Base-by-base conservation (phyloP, 2,113 vertebrate genomes). In the Chionodraco myersi region DNA sequence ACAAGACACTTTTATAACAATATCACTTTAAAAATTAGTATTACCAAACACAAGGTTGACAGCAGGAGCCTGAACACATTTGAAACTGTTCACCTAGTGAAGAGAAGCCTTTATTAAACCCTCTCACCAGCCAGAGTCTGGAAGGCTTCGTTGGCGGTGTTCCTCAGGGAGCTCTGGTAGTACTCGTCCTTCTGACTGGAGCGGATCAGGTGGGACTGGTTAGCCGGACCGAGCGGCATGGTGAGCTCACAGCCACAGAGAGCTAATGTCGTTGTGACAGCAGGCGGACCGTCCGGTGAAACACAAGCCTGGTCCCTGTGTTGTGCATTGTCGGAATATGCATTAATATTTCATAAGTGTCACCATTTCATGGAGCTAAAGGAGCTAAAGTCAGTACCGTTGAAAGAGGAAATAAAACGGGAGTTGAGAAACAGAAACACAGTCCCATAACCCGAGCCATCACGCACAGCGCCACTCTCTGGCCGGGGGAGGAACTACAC, bases 171-270 rank as follows among this genome's bases (percentile, higher is more conserved):
- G 26, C 70, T 93, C 56, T 95, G 95, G 83, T 98, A 97, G 60
- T 94, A 94, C 30, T 97, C 96, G 77, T 99, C 98, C 87, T 99
- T 99, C 77, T 99, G 97, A 70, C 91, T 95, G 54, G 96, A 94
- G 11, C 97, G 96, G 13, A 97, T 95, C 57, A 98, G 54, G 72
- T 95, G 96, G 3, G 97, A 93, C 34, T 96, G 93, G 3, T 96
- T 94, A 0, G 96, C 96, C 0, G 91, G 85, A 5, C 77, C 60
- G 0, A 91, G 77, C 0, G 93, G 90, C 97, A 98, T 97, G 0
- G 10, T 72, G 0, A 26, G 6, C 56, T 58, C 10, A 18, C 47
- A 52, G 3, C 7, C 5, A 12, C 18, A 34, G 10, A 34, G 8
- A 16, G 48, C 49, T 3, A 6, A 21, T 16, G 4, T 52, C 44